These are phyloP conservation scores for Boulengeromyrus knoepffleri DNA, from an alignment of 2,113 vertebrate genomes.

Conservation along the genomic window DNA sequence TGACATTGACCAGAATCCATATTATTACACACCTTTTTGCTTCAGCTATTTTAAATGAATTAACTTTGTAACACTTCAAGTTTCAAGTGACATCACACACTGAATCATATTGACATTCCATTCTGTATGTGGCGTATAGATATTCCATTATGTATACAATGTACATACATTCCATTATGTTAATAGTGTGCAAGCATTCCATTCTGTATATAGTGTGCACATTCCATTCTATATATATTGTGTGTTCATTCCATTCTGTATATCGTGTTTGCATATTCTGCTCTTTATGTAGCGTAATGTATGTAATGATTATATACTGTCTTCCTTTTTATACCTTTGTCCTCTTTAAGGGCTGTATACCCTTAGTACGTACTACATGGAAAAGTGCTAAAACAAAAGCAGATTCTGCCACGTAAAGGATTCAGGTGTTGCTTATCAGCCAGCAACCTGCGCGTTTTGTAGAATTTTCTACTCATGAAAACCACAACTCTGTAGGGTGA, in stretches of 20 bases:
- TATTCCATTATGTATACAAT: neutral
- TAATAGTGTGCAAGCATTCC: neutral
- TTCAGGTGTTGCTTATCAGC: neutral
- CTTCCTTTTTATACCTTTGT: neutral
- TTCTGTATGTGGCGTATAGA: neutral
- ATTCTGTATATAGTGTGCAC: neutral
- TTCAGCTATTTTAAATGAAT: neutral
- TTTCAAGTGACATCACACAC: neutral
- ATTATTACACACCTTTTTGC: neutral
- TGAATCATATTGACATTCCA: neutral
- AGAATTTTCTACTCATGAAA: conserved; percentile 24
- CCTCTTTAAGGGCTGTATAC: neutral
- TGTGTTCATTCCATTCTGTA: neutral
- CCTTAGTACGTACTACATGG: neutral
- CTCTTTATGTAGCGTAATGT: neutral
- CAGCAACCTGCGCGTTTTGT: neutral
- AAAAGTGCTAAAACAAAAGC: neutral
- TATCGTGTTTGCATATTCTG: neutral
- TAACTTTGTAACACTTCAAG: neutral
- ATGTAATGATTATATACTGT: neutral
- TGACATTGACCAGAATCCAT: neutral
- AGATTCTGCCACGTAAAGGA: neutral
- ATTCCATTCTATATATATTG: neutral
- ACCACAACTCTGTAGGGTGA: conserved; percentile 68
- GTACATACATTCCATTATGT: neutral